Evolutionary conservation across 2,888 invertebrate genomes (phyloP).

Genomic region (Drosophila cognata): DNA sequence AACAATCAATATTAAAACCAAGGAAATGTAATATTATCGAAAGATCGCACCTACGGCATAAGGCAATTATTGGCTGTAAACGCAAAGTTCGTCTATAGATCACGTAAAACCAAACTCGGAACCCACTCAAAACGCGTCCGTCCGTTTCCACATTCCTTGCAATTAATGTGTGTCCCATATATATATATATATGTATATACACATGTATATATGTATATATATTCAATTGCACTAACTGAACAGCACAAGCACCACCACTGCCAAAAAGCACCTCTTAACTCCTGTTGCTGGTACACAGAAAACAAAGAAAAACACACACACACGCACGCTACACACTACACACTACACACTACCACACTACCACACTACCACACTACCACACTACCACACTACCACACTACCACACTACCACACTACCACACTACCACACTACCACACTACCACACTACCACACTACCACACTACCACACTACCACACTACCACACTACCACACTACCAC

Average conservation of each 20-base stretch:
- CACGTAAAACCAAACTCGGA: conserved; percentile 41
- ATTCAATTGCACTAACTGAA: conserved; percentile 28
- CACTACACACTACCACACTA: too few species aligned
- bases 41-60: conserved; percentile 64
- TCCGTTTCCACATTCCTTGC: conserved; percentile 18
- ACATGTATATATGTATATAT: neutral
- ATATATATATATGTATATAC: conserved; percentile 4
- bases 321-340: neutral
- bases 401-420: too few species aligned
- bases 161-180: conserved; percentile 12
- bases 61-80: conserved; percentile 67
- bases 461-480: too few species aligned
- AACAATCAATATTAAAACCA: conserved; percentile 10
- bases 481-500: too few species aligned
- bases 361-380: too few species aligned
- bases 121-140: conserved; percentile 14
- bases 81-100: conserved; percentile 34
- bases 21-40: conserved; percentile 1
- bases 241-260: conserved; percentile 17
- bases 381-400: too few species aligned
- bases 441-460: too few species aligned
- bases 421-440: too few species aligned
- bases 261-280: conserved; percentile 13
- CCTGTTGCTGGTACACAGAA: conserved; percentile 25
- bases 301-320: neutral